These are phyloP conservation scores for Odontamblyopus rebecca DNA, from an alignment of 2,797 vertebrate species.

Conservation along the genomic window DNA sequence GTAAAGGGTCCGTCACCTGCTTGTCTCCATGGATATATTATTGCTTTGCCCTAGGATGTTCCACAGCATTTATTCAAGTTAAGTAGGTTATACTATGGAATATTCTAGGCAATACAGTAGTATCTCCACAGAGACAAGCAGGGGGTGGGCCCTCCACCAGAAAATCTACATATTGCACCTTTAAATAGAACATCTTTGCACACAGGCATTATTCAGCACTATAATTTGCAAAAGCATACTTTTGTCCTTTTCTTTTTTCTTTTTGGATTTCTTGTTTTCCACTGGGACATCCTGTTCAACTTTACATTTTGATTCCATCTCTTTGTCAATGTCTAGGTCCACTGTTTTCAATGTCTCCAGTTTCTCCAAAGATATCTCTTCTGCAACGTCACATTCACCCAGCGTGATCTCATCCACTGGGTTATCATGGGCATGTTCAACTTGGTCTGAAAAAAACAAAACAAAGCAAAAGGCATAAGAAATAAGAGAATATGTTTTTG, in stretches of 20 bases:
- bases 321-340: conserved; percentile 56
- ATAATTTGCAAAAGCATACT: conserved; percentile 40
- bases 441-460: conserved; percentile 58
- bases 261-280: conserved; percentile 61
- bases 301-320: conserved; percentile 33
- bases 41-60: too few relatives aligned
- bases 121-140: too few relatives aligned
- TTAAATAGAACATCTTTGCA: neutral
- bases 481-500: neutral
- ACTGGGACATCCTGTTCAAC: conserved; percentile 26
- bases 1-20: too few relatives aligned
- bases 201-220: neutral
- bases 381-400: conserved; percentile 56
- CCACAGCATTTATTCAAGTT: too few relatives aligned
- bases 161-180: too few relatives aligned
- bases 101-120: too few relatives aligned
- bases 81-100: too few relatives aligned
- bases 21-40: too few relatives aligned
- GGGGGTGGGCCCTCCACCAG: too few relatives aligned
- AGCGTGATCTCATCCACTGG: conserved; percentile 78
- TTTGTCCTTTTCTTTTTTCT: conserved; percentile 69
- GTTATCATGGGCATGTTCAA: conserved; percentile 75
- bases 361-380: conserved; percentile 45
- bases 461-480: conserved; percentile 11
- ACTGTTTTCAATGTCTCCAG: conserved; percentile 53